These are phyloP conservation scores for Apomyelois bistriatella DNA, from an alignment of 2,888 invertebrate genomes.

Conservation along the genomic window DNA sequence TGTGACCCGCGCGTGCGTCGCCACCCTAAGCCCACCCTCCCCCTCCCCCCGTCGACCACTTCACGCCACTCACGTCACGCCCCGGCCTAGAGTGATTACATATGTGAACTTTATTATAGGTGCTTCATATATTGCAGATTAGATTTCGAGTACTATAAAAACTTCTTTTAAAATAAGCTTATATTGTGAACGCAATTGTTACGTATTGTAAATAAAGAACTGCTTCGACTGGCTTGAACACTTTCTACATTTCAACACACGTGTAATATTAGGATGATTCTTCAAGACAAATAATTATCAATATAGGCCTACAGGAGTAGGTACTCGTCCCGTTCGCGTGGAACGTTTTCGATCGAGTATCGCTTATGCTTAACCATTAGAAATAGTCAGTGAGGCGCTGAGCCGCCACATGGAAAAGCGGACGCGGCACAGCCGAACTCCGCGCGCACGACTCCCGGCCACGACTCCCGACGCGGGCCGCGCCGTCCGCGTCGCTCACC, in stretches of 20 bases:
- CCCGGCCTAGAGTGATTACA: constrained; percentile 28
- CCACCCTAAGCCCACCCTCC: constrained; percentile 25
- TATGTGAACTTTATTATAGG: constrained; percentile 36
- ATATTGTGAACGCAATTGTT: constrained; percentile 45
- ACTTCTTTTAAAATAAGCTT: constrained; percentile 56
- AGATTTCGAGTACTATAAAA: constrained; percentile 43
- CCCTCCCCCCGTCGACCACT: constrained; percentile 22
- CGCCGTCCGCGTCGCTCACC: constrained; percentile 10
- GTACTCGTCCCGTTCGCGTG: constrained; percentile 34
- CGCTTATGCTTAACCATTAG: constrained; percentile 40
- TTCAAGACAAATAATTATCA: constrained; percentile 41
- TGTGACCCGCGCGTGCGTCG: constrained; percentile 40
- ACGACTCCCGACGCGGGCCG: constrained; percentile 14
- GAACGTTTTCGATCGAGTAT: constrained; percentile 31
- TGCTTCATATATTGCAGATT: constrained; percentile 41
- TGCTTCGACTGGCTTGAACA: constrained; percentile 67
- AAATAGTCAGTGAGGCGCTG: constrained; percentile 34
- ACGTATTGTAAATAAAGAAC: constrained; percentile 63
- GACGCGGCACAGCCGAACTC: too few relatives aligned
- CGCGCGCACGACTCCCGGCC: constrained; percentile 7
- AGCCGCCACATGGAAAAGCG: constrained; percentile 19
- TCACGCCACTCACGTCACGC: constrained; percentile 21
- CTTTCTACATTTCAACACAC: constrained; percentile 66
- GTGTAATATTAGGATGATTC: constrained; percentile 52
- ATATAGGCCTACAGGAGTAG: constrained; percentile 48